Conservation (phyloP, 2,888 invertebrate genomes). For the Ptychoptera contaminata region DNA sequence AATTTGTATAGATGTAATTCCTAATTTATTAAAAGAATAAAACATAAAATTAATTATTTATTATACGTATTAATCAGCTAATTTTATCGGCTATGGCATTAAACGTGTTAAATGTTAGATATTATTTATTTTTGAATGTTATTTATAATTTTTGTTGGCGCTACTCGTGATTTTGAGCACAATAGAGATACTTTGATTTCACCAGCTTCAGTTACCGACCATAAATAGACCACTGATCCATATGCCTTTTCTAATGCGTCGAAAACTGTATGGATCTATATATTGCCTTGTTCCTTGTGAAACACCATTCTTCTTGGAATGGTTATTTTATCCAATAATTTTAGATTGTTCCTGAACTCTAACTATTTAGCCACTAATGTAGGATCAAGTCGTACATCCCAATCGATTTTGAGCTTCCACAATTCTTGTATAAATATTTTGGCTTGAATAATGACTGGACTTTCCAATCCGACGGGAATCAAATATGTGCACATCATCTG, state of each 20-base stretch:
- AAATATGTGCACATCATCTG: not conserved
- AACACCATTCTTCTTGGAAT: too few relatives aligned
- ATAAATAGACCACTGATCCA: not conserved
- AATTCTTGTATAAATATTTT: not conserved
- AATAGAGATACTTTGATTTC: not conserved
- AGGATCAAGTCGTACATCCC: not conserved
- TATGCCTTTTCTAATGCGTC: too few relatives aligned
- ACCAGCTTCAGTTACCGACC: not conserved
- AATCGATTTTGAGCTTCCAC: not conserved
- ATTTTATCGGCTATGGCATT: too few relatives aligned
- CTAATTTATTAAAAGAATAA: too few relatives aligned
- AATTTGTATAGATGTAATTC: too few relatives aligned
- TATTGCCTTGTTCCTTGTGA: not conserved
- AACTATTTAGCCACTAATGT: not conserved
- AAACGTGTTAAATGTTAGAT: not conserved
- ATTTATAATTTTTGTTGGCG: not conserved
- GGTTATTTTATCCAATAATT: not conserved
- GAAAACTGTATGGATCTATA: not conserved
- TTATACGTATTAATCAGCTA: too few relatives aligned
- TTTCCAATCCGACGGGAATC: not conserved
- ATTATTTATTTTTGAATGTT: too few relatives aligned
- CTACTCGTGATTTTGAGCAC: not conserved
- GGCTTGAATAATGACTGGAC: not conserved
- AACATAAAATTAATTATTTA: too few relatives aligned
- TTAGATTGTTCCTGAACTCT: not conserved